phyloP scores from a whole-genome alignment of 2,113 vertebrate species.

The Redunca redunca region DNA sequence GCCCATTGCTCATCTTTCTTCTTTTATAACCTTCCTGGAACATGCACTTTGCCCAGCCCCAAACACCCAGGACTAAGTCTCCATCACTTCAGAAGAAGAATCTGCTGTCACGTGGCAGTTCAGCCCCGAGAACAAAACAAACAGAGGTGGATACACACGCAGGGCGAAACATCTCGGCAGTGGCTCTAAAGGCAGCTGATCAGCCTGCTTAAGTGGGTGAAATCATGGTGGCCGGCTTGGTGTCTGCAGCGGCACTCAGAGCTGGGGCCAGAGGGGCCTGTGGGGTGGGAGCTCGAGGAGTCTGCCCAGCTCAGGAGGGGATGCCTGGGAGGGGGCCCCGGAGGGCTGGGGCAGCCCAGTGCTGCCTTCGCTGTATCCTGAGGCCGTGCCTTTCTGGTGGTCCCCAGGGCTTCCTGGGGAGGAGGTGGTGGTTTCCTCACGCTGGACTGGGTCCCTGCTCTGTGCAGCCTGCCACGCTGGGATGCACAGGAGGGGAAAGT shows the following conservation, averaged over 20 bases:
- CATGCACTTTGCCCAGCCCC: background rate
- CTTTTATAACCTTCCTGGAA: background rate
- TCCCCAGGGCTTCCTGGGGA: background rate
- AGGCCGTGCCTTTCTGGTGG: background rate
- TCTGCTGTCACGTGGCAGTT: background rate
- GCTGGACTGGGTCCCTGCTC: background rate
- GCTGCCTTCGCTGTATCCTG: background rate
- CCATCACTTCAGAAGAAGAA: background rate
- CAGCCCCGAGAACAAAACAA: background rate
- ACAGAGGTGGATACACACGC: background rate
- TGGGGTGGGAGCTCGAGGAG: background rate
- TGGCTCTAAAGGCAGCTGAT: background rate
- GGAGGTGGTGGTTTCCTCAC: background rate
- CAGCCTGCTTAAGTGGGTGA: background rate
- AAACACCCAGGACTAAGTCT: background rate
- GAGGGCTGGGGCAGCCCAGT: background rate
- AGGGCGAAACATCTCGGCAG: background rate
- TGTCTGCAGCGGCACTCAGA: accelerated
- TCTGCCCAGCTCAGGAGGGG: background rate
- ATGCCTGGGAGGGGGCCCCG: background rate
- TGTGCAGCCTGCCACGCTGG: background rate
- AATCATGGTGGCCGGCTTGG: background rate
- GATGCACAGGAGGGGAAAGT: background rate
- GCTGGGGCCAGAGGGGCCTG: background rate
- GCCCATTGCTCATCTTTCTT: background rate